Base-by-base conservation (phyloP, 2,797 vertebrate species). In the Anas capensis region DNA sequence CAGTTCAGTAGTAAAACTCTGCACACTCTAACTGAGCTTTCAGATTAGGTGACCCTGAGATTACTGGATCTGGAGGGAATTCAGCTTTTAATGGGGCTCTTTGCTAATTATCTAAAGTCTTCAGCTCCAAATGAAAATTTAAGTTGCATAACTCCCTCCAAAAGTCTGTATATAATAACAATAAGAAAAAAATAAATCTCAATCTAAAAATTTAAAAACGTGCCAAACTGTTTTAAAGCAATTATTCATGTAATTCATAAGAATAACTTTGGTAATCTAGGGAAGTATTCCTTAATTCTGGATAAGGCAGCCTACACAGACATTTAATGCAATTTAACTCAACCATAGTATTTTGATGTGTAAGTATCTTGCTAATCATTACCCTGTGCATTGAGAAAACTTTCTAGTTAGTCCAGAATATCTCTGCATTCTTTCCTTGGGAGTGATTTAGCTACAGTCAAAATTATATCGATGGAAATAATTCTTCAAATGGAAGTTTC, bases 1-100 rank as follows among this genome's bases (percentile, higher is more conserved):
- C 57, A 72, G 76, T 71, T 88, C 82, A 72, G 48, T 54, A 82
- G 83, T 92, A 95, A 94, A 91, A 86, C 58, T 76, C 54, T 88
- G 42, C 51, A 54, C 10, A 8, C 14, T 6, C 19, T 6, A 57
- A 31, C 61, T 65, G 27, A 92, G 24, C 21, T 86, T 60, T 40
- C 20, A 53, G 91, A 65, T 75, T 40, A 51, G 31, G 29, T 34
- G 40, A 77, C 33, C 40, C 69, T 78, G 82, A 5, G 17, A 53
- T 86, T 70, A 34, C 26, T 69, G 48, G 23, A 19, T 60, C 68
- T 68, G 60, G 17, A 11, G 18, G 15, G 57, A 80, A 49, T 72
- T 83, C 24, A 49, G 8, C 10, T 29, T 92, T 48, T 46, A 38
- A 58, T 10, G 27, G 24, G 18, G 6, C 1, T 57, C 12, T 78